These are phyloP conservation scores for Eurytoma californica DNA, from an alignment of 2,888 invertebrate genomes.

Conservation along the genomic window DNA sequence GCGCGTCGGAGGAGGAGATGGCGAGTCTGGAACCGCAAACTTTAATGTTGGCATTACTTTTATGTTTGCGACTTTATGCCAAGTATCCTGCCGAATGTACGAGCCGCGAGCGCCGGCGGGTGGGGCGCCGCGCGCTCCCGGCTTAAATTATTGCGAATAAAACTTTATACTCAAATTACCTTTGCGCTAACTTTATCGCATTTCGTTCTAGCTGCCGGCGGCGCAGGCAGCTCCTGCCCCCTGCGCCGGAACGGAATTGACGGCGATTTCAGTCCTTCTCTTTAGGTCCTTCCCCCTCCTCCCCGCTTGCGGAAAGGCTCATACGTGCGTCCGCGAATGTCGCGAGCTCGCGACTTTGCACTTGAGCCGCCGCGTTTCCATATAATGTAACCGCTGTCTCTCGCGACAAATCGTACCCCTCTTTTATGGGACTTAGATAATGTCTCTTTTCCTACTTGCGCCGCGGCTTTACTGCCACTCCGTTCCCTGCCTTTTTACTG, in stretches of 20 bases:
- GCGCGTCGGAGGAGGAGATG: slow-evolving; percentile 52
- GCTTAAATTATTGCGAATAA: slow-evolving; percentile 74
- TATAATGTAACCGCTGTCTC: slow-evolving; percentile 17
- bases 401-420: slow-evolving; percentile 16
- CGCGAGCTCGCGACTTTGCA: slow-evolving; percentile 12
- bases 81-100: slow-evolving; percentile 75
- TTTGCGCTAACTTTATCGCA: slow-evolving; percentile 74
- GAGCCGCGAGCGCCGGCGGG: slow-evolving; percentile 67
- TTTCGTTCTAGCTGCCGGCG: slow-evolving; percentile 61
- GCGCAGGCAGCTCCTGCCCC: not conserved
- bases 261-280: slow-evolving; percentile 28
- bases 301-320: not conserved
- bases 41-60: slow-evolving; percentile 75
- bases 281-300: not conserved
- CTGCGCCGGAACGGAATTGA: slow-evolving; percentile 41
- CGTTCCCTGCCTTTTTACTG: no score
- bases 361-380: slow-evolving; percentile 17
- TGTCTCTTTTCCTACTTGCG: not conserved
- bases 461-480: not conserved
- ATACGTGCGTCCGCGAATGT: not conserved
- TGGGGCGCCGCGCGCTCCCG: slow-evolving; percentile 55
- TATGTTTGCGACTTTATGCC: slow-evolving; percentile 74
- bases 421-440: slow-evolving; percentile 33
- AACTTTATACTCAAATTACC: slow-evolving; percentile 75
- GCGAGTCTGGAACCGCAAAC: slow-evolving; percentile 74